Evolutionary conservation across 2,888 invertebrate genomes (phyloP).

Genomic region (Xiphydria camelus): DNA sequence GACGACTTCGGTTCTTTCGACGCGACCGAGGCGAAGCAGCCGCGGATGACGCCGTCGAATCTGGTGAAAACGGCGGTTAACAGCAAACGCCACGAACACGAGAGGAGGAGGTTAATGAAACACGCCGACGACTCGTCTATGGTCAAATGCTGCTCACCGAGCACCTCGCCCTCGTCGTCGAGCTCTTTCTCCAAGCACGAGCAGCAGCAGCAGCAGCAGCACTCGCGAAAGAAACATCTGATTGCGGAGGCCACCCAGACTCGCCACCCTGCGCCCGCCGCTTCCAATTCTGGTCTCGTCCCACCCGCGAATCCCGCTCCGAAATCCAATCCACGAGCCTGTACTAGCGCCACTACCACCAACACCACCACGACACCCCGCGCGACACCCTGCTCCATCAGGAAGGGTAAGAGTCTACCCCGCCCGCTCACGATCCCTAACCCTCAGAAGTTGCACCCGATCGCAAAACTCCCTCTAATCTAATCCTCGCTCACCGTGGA

Average conservation of each 20-base stretch:
- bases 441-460: slow-evolving; percentile 32
- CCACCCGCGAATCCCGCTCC: slow-evolving; percentile 21
- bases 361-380: slow-evolving; percentile 59
- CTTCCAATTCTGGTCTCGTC: slow-evolving; percentile 39
- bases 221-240: slow-evolving; percentile 59
- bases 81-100: slow-evolving; percentile 64
- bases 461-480: slow-evolving; percentile 28
- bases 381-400: slow-evolving; percentile 59
- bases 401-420: slow-evolving; percentile 59
- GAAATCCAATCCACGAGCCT: slow-evolving; percentile 56
- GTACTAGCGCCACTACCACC: slow-evolving; percentile 56
- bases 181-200: slow-evolving; percentile 11
- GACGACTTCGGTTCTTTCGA: slow-evolving; percentile 33
- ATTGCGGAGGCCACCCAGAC: slow-evolving; percentile 58
- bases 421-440: slow-evolving; percentile 45
- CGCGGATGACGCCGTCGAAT: slow-evolving; percentile 64
- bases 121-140: slow-evolving; percentile 46
- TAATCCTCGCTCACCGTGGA: slow-evolving; percentile 56
- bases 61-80: slow-evolving; percentile 69
- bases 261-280: slow-evolving; percentile 55
- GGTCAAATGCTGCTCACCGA: slow-evolving; percentile 55
- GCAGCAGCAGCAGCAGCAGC: slow-evolving; percentile 31
- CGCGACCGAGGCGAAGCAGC: slow-evolving; percentile 15
- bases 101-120: slow-evolving; percentile 61
- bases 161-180: slow-evolving; percentile 19